Base-by-base conservation (phyloP, 2,888 invertebrate species). In the Hyposoter dolosus region DNA sequence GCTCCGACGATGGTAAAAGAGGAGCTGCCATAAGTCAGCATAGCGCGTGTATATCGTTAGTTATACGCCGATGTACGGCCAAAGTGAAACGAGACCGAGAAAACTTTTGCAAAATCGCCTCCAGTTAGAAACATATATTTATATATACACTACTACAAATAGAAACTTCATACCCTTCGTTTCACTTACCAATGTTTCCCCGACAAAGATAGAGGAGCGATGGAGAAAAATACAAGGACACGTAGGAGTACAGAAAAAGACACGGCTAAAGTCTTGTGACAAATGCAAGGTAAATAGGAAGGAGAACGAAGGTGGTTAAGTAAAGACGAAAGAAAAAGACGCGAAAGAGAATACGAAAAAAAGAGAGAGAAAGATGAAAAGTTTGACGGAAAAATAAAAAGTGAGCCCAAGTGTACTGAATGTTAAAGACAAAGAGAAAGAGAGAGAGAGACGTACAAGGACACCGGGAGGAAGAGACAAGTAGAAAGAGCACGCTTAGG, bases 261-360 rank as follows among this genome's bases (percentile, higher is more conserved):
- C 56, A 60, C 60, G 77, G 35, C 56, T 71, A 53, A 81, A 77
- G 80, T 87, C 72, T 87, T 84, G 89, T 89, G 90, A 91, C 90
- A 90, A 90, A 92, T 90, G 90, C 90, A 91, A 90, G 88, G 88
- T 88, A 92, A 92, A 92, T 91, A 86, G 85, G 78, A 85, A 82
- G 85, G 78, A 82, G 82, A 85, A 85, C 82, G 78, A 32, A 82
- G 85, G 74, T 74, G 68, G 32, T 50, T 56, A 23, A 19, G 56
- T 45, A 53, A 43, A 75, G 72, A 28, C 23, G 45, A 15, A 60
- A 69, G 28, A n/a, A 28, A 47, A 69, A 35, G 65, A 50, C n/a
- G 60, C 28, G 28, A 4, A 45, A 32, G 50, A 45, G 45, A 47
- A 3, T 47, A 63, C 35, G 63, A n/a, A 19, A 40, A 74, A 28